Percentiles rank a stretch among this genome's conserved stretches.
phyloP scores from a whole-genome alignment of 2,797 vertebrate genomes.

The Cuculus canorus region DNA sequence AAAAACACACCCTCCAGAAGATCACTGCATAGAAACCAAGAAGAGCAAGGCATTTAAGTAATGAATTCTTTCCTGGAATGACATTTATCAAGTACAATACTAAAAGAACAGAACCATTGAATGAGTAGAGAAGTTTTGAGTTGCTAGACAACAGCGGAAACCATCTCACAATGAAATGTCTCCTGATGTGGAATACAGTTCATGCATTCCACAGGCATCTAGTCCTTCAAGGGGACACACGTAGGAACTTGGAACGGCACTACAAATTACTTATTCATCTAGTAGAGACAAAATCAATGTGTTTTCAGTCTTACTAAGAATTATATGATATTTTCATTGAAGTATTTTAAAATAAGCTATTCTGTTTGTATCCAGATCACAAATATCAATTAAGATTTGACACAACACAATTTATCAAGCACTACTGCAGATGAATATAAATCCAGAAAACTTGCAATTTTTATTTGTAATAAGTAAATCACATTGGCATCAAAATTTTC shows the following conservation, averaged over 20 bases:
- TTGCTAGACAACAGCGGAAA: constrained; percentile 49
- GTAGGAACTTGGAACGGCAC: not conserved
- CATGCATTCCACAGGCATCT: not conserved
- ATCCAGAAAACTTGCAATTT: not conserved
- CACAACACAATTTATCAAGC: not conserved
- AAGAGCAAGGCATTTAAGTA: not conserved
- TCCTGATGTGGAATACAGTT: not conserved
- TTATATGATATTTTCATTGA: not conserved
- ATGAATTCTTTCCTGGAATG: not conserved
- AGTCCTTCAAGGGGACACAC: not conserved
- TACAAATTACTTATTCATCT: not conserved
- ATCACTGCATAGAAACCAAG: not conserved
- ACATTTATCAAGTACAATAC: not conserved
- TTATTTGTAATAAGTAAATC: not conserved
- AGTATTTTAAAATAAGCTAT: not conserved
- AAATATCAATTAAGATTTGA: not conserved
- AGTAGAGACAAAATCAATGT: not conserved
- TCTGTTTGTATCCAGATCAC: not conserved
- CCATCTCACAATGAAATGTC: not conserved
- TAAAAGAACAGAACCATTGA: not conserved
- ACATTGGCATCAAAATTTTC: not conserved
- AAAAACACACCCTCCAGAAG: not conserved
- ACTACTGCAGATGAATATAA: not conserved
- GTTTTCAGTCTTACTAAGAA: not conserved
- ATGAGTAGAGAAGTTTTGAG: not conserved